Base-by-base conservation (phyloP, 2,888 invertebrate genomes). In the Spialia ferax region DNA sequence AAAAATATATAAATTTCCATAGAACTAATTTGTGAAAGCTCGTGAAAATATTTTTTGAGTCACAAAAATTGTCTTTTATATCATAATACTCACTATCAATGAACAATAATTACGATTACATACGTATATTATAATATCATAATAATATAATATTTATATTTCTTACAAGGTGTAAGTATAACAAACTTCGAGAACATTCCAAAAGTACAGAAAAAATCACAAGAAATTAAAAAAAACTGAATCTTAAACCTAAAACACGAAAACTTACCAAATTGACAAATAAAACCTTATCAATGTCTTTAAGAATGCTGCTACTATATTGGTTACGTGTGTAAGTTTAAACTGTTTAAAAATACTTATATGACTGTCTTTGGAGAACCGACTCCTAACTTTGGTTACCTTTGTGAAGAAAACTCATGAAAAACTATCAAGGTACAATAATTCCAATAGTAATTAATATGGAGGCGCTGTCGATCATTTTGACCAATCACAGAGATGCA, bases 21-120 rank as follows among this genome's bases (percentile, higher is more conserved):
- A 80, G 78, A 87, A 89, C 87, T 89, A 89, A 88, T 87, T 82
- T 89, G 86, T 85, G 85, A 90, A 93, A 93, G 93, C 93, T 93
- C 93, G 85, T 91, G 91, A 89, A 86, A 88, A 85, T 84, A 83
- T 86, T 85, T 77, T 76, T 79, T 82, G 84, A 82, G 85, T 91
- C 84, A 89, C 84, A 87, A 87, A 60, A 85, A 84, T 87, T 93
- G 93, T 93, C 93, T 93, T 93, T 93, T 93, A 86, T 78, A 84
- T 86, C 84, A 83, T 84, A 77, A 77, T 77, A 80, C 79, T 76
- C 72, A 70, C 72, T 73, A 77, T 75, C 69, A 72, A 70, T 65
- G 71, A 71, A 74, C 70, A 66, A 84, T 80, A 81, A 79, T 78
- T 77, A 72, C 72, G 70, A 74, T 77, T 74, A 79, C 73, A 76